Percentiles rank a stretch among this genome's conserved stretches.
Conservation (phyloP, 2,888 invertebrate genomes). For the Hemithea aestivaria region DNA sequence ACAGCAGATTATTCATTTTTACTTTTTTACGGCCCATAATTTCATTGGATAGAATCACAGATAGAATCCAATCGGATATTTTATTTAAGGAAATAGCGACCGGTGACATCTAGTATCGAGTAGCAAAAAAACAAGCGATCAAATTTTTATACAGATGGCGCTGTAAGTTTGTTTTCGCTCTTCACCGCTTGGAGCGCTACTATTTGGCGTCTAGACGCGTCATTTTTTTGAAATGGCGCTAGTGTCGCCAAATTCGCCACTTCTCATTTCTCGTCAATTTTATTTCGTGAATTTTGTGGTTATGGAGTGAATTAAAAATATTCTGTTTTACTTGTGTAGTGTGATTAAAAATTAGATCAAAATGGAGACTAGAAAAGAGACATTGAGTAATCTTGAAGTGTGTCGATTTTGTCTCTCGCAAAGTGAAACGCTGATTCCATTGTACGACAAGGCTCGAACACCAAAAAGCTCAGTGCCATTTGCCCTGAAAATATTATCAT, state of each 20-base stretch:
- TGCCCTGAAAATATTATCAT: constrained; percentile 87
- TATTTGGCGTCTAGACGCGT: constrained; percentile 29
- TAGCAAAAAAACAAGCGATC: constrained; percentile 15
- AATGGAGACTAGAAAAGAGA: constrained; percentile 81
- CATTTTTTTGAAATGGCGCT: constrained; percentile 38
- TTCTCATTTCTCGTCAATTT: constrained; percentile 21
- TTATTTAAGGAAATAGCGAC: no score
- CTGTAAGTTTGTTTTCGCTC: constrained; percentile 20
- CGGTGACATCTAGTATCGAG: constrained; percentile 33
- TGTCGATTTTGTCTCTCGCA: constrained; percentile 87
- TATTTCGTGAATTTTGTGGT: constrained; percentile 40
- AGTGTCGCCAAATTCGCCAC: constrained; percentile 30
- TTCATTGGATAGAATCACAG: no score
- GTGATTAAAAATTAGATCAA: constrained; percentile 28
- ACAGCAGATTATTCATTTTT: no score
- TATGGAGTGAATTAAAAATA: constrained; percentile 43
- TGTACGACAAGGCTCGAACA: constrained; percentile 76
- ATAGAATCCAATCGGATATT: no score
- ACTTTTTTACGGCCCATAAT: no score
- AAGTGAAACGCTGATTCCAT: constrained; percentile 80
- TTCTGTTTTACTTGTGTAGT: constrained; percentile 27
- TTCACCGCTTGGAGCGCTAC: constrained; percentile 32
- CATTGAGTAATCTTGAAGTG: constrained; percentile 81
- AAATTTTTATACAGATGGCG: constrained; percentile 6
- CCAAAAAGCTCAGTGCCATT: constrained; percentile 82